Base-by-base conservation (phyloP, 2,797 vertebrate species). In the Ctenochaetus hawaiiensis region DNA sequence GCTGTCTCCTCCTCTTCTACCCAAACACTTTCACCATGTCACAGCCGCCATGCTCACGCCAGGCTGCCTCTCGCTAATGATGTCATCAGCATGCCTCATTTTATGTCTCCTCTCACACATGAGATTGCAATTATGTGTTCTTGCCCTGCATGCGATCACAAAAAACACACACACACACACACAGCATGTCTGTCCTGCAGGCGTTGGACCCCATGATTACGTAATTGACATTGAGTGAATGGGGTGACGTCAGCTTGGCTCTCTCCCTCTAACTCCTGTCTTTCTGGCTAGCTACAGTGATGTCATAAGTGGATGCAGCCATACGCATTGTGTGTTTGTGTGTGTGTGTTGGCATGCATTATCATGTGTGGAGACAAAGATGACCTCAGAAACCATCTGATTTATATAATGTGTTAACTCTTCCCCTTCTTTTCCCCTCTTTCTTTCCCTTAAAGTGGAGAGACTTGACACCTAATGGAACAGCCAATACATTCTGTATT, bases 171-270 rank as follows among this genome's bases (percentile, higher is more conserved):
- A 69, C 67, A 69, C 65, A 48, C 65, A 39, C 78, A 57, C 75
- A 39, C 72, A 67, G 78, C 76, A n/a, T 61, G 72, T 48, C 85
- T 78, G 82, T 91, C 87, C 88, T 77, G 82, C 86, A 84, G 89
- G 81, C 88, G 64, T 65, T 66, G 87, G 90, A 85, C 86, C 67
- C 79, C 52, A 8, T 20, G 53, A 87, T 94, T 94, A 93, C 91
- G 83, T 93, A 94, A 95, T 90, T 90, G 91, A 92, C 93, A 92
- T 85, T 92, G 91, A 93, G 84, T 88, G 92, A 93, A 92, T 89
- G 80, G 85, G 87, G 78, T 94, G 92, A 93, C 86, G 90, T 94
- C 91, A 93, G 86, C 84, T 73, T 75, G 86, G 85, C 86, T 82
- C 75, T 6, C 81, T 82, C 75, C 5, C 81, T 82, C 80, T 75